These are phyloP conservation scores for Perca fluviatilis DNA, from an alignment of 2,113 vertebrate genomes.

Conservation along the genomic window DNA sequence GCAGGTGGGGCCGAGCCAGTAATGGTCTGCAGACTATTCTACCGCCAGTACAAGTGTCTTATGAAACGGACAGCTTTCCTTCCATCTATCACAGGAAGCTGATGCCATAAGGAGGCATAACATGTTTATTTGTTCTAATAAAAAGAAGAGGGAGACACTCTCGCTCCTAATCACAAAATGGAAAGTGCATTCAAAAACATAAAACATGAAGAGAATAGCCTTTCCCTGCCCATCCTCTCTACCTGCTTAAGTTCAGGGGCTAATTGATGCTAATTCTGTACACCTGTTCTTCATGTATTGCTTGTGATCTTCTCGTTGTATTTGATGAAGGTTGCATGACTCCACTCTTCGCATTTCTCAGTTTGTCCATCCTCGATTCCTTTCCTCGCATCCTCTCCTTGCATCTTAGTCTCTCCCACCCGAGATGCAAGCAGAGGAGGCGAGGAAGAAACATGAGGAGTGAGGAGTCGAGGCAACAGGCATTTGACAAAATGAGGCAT, in stretches of 20 bases:
- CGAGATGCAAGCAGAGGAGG: too few relatives aligned
- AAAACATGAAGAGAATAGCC: constrained; percentile 1
- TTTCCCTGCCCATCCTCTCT: not conserved
- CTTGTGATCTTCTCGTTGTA: constrained; percentile 30
- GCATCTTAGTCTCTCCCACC: too few relatives aligned
- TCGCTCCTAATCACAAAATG: not conserved
- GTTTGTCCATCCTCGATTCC: too few relatives aligned
- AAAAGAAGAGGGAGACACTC: constrained; percentile 7
- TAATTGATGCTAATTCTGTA: constrained; percentile 43
- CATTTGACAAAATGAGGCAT: too few relatives aligned
- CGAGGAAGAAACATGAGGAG: too few relatives aligned
- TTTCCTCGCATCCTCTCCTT: too few relatives aligned
- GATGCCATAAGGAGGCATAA: constrained; percentile 20
- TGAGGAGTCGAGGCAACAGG: too few relatives aligned
- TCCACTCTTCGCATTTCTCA: too few relatives aligned
- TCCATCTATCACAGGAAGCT: constrained; percentile 24
- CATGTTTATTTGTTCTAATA: constrained; percentile 38
- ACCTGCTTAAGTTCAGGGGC: not conserved
- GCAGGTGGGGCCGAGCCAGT: constrained; percentile 21
- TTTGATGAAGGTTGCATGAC: constrained; percentile 1
- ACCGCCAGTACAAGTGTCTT: constrained; percentile 13
- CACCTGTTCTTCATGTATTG: constrained; percentile 18
- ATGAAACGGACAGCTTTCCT: constrained; percentile 35
- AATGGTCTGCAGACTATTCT: constrained; percentile 10
- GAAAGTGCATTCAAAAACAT: not conserved